These are phyloP conservation scores for Caerostris extrusa DNA, from an alignment of 1,140 invertebrate species.

Conservation along the genomic window DNA sequence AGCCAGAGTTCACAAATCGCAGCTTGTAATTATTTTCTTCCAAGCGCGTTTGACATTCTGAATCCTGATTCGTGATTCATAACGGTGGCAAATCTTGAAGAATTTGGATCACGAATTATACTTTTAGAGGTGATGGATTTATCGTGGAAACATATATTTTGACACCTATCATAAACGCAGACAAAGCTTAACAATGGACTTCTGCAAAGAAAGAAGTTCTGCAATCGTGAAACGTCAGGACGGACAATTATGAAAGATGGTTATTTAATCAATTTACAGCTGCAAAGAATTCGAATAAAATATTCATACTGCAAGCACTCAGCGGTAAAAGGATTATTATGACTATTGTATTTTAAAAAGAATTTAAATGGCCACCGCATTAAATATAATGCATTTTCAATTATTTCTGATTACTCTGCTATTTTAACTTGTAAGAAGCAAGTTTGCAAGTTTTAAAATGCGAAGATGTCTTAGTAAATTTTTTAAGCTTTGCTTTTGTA, in stretches of 20 bases:
- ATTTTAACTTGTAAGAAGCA: too few species aligned
- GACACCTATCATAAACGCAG: constrained; percentile 43
- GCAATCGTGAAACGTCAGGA: not conserved
- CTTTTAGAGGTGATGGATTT: constrained; percentile 58
- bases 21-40: constrained; percentile 45
- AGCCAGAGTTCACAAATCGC: not conserved
- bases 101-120: constrained; percentile 7
- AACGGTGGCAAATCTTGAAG: not conserved
- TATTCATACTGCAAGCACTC: too few species aligned
- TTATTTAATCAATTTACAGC: not conserved
- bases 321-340: too few species aligned
- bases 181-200: not conserved
- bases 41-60: constrained; percentile 8
- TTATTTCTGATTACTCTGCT: too few species aligned
- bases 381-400: too few species aligned
- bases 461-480: too few species aligned
- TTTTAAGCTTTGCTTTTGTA: too few species aligned
- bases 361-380: too few species aligned
- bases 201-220: too few species aligned
- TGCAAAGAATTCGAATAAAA: too few species aligned
- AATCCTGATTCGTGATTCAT: constrained; percentile 52
- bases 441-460: too few species aligned
- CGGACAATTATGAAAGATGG: not conserved
- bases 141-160: constrained; percentile 53
- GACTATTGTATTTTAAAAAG: too few species aligned